These are phyloP conservation scores for Lasius platythorax DNA, from an alignment of 2,888 invertebrate genomes.

Conservation along the genomic window DNA sequence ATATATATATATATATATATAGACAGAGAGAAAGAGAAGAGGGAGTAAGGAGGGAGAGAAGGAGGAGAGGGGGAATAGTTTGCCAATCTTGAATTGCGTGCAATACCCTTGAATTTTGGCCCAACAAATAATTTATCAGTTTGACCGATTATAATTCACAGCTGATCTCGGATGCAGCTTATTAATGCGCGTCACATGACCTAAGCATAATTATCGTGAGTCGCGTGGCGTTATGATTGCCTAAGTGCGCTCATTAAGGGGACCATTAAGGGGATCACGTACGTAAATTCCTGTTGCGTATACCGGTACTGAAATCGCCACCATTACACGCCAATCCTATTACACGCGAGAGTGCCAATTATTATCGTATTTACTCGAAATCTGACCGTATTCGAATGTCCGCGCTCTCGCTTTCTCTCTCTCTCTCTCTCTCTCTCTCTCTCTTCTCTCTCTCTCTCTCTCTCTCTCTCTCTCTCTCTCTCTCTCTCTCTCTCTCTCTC, in stretches of 20 bases:
- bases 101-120: background rate
- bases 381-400: conserved; percentile 53
- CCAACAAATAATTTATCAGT: background rate
- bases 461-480: background rate
- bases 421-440: background rate
- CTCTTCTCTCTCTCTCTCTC: background rate
- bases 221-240: conserved; percentile 43
- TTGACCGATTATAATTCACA: background rate
- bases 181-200: conserved; percentile 40
- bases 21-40: background rate
- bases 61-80: no score
- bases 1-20: no score
- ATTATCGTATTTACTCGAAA: conserved; percentile 66
- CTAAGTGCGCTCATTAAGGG: conserved; percentile 42
- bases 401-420: background rate
- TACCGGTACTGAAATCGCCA: background rate
- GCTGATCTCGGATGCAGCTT: background rate
- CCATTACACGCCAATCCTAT: conserved; percentile 60
- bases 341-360: conserved; percentile 61
- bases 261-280: conserved; percentile 43
- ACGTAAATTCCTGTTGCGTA: conserved; percentile 58
- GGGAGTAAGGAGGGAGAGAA: background rate
- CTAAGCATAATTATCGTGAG: conserved; percentile 55
- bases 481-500: background rate
- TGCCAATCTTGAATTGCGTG: background rate